phyloP scores from a whole-genome alignment of 2,797 vertebrate genomes.

The Anguilla obscura region DNA sequence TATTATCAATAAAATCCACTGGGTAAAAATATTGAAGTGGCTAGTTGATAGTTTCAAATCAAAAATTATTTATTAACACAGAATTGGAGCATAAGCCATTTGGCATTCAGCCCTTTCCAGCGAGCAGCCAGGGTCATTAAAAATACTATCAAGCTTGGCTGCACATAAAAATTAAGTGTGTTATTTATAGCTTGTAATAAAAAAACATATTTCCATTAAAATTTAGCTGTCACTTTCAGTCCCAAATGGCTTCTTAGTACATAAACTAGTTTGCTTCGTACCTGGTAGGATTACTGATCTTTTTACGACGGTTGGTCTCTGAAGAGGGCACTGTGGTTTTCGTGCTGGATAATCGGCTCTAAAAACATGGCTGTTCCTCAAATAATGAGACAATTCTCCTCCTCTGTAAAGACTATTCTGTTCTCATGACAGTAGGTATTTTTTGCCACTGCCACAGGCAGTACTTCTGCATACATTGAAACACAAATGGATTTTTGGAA shows the following conservation, averaged over 20 bases:
- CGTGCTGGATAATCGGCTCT: conserved; percentile 17
- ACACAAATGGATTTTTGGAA: conserved; percentile 28
- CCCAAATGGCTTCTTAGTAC: background rate
- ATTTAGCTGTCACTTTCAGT: background rate
- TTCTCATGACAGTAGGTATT: conserved; percentile 34
- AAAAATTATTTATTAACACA: background rate
- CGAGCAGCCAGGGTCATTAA: background rate
- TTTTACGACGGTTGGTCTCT: background rate
- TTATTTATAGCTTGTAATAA: background rate
- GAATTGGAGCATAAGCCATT: background rate
- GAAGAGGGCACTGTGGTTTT: conserved; percentile 4
- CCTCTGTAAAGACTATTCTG: conserved; percentile 10
- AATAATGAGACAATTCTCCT: conserved; percentile 23
- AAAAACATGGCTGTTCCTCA: background rate
- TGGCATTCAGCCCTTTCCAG: background rate
- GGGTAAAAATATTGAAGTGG: background rate
- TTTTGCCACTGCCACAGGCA: conserved; percentile 42
- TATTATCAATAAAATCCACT: background rate
- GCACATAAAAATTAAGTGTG: background rate
- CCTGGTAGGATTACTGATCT: background rate
- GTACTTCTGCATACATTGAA: background rate
- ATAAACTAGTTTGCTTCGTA: background rate
- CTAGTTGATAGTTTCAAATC: background rate
- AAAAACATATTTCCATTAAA: background rate
- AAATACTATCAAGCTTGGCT: background rate